phyloP scores from a whole-genome alignment of 1,140 invertebrate species.

The Dreissena rostriformis region DNA sequence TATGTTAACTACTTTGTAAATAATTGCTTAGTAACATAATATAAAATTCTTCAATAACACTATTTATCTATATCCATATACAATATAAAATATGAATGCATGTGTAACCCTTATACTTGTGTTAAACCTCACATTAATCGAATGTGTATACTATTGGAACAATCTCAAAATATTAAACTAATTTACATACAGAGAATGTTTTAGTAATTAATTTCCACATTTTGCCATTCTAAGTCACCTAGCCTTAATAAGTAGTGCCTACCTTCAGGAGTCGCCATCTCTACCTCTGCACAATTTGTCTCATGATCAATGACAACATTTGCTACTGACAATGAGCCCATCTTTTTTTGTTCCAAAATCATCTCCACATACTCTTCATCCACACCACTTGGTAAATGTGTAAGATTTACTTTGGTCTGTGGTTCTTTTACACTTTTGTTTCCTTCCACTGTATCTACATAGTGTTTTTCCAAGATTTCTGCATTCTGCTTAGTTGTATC shows the following conservation, averaged over 20 bases:
- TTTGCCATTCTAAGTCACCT: not conserved
- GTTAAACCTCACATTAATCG: not conserved
- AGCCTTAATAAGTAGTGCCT: not conserved
- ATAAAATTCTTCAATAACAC: too few relatives aligned
- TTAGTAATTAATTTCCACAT: not conserved
- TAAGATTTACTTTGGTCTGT: too few relatives aligned
- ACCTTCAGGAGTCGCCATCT: slow-evolving; percentile 15
- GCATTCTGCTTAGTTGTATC: too few relatives aligned
- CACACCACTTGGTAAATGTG: too few relatives aligned
- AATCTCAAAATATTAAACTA: not conserved
- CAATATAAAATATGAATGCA: not conserved
- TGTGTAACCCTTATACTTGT: too few relatives aligned
- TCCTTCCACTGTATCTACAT: too few relatives aligned
- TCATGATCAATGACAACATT: slow-evolving; percentile 6
- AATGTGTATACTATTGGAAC: not conserved
- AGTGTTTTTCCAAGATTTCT: too few relatives aligned
- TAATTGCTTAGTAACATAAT: too few relatives aligned
- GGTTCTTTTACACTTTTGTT: too few relatives aligned
- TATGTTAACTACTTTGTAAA: too few relatives aligned
- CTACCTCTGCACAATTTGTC: not conserved
- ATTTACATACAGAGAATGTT: not conserved
- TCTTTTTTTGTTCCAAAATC: slow-evolving; percentile 20
- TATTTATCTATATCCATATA: not conserved
- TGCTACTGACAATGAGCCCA: not conserved
- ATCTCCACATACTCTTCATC: slow-evolving; percentile 16